Evolutionary conservation across 1,140 invertebrate species (phyloP).

Genomic region (Forficula auricularia): DNA sequence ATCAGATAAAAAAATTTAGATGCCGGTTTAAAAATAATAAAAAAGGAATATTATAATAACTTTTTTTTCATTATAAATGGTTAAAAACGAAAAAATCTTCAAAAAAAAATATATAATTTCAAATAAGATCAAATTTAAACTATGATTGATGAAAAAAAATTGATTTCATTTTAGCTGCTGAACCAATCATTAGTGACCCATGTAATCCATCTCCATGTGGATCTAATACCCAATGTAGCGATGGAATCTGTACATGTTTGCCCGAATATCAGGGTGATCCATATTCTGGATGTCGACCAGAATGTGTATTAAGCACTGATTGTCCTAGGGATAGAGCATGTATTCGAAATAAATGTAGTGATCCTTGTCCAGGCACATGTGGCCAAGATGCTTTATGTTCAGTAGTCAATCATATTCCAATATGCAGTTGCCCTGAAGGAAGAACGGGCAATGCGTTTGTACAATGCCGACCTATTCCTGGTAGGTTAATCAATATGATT

Average conservation of each 20-base stretch:
- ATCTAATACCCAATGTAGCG: constrained; percentile 17
- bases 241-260: constrained; percentile 48
- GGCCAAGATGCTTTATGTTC: constrained; percentile 52
- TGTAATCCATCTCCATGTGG: constrained; percentile 21
- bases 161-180: constrained; percentile 14
- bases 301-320: constrained; percentile 52
- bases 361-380: constrained; percentile 55
- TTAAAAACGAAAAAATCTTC: too few relatives aligned
- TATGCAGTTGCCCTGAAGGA: constrained; percentile 48
- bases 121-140: too few relatives aligned
- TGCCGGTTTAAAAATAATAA: too few relatives aligned
- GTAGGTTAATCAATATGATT: constrained; percentile 4
- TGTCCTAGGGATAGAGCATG: constrained; percentile 48
- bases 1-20: too few relatives aligned
- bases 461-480: constrained; percentile 27
- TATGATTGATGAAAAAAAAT: too few relatives aligned
- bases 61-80: background rate
- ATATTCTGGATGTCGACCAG: constrained; percentile 50
- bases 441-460: constrained; percentile 55
- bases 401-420: constrained; percentile 54
- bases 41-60: background rate
- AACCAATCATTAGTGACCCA: constrained; percentile 15
- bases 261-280: constrained; percentile 56
- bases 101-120: too few relatives aligned
- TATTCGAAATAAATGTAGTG: constrained; percentile 44